Conservation (phyloP, 2,797 vertebrate species). For the Pseudopleuronectes americanus region DNA sequence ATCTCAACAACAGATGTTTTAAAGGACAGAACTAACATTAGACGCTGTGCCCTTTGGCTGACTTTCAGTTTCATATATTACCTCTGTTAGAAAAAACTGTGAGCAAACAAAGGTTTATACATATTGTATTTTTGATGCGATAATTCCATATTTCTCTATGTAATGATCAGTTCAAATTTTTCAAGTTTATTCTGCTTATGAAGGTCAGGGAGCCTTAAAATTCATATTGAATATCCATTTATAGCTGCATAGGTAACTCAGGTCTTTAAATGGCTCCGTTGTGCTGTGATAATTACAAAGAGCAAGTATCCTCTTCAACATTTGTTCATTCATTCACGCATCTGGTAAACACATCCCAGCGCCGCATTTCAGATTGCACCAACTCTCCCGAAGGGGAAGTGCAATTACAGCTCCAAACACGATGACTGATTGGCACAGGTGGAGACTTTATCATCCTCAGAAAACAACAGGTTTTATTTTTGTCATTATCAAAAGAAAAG, state of each 20-base stretch:
- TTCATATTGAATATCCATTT: slow-evolving; percentile 7
- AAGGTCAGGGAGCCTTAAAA: slow-evolving; percentile 19
- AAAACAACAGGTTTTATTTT: slow-evolving; percentile 15
- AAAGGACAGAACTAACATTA: slow-evolving; percentile 47
- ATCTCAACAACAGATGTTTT: slow-evolving; percentile 59
- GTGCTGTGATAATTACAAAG: slow-evolving; percentile 10
- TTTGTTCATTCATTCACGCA: slow-evolving; percentile 25
- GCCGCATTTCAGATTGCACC: slow-evolving; percentile 34
- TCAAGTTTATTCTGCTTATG: neutral
- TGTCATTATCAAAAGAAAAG: slow-evolving; percentile 19
- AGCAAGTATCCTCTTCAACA: neutral
- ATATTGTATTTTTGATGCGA: neutral
- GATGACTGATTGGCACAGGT: slow-evolving; percentile 63
- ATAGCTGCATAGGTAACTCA: slow-evolving; percentile 5
- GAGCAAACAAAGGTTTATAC: neutral
- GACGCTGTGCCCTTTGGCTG: slow-evolving; percentile 30
- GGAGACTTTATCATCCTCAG: slow-evolving; percentile 34
- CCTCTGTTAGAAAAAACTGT: neutral
- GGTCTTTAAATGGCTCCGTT: neutral
- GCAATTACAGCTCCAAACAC: slow-evolving; percentile 55
- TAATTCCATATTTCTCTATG: slow-evolving; percentile 16
- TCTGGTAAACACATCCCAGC: slow-evolving; percentile 33
- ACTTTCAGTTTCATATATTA: slow-evolving; percentile 8
- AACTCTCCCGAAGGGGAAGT: slow-evolving; percentile 48
- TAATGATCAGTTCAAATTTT: slow-evolving; percentile 10